Evolutionary conservation across 2,888 invertebrate species (phyloP).

Genomic region (Luperina nickerlii): DNA sequence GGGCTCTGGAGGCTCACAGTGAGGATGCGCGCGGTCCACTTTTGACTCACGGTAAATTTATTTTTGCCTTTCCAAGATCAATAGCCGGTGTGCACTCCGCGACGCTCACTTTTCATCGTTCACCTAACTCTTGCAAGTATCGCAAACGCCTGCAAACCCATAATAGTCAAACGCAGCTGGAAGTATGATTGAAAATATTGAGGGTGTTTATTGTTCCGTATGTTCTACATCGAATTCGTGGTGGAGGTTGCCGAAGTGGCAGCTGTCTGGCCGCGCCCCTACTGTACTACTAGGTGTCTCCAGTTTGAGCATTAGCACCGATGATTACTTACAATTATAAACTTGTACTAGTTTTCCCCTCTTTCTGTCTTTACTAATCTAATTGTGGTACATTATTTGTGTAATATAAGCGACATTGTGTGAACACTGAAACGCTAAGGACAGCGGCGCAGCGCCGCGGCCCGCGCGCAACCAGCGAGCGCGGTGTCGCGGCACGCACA

Average conservation of each 20-base stretch:
- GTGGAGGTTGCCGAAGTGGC: constrained; percentile 46
- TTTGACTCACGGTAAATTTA: constrained; percentile 26
- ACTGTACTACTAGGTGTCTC: constrained; percentile 40
- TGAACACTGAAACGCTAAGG: constrained; percentile 38
- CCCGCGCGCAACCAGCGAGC: constrained; percentile 13
- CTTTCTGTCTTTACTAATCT: constrained; percentile 48
- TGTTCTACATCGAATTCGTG: background rate
- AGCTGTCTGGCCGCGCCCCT: constrained; percentile 44
- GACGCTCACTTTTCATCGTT: background rate
- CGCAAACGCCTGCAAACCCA: background rate
- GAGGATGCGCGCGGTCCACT: background rate
- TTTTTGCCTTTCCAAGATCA: constrained; percentile 33
- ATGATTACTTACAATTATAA: constrained; percentile 39
- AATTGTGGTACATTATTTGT: constrained; percentile 46
- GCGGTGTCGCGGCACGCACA: constrained; percentile 13
- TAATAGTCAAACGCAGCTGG: constrained; percentile 26
- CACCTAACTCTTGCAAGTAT: background rate
- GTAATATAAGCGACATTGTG: constrained; percentile 33
- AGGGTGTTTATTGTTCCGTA: background rate
- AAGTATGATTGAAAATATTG: constrained; percentile 20
- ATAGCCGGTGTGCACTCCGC: constrained; percentile 3
- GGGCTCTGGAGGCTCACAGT: background rate
- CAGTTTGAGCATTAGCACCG: constrained; percentile 53
- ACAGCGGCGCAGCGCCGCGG: constrained; percentile 45
- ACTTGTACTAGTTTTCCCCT: constrained; percentile 54